phyloP scores from a whole-genome alignment of 2,797 vertebrate species.

The Crypturellus tataupa region DNA sequence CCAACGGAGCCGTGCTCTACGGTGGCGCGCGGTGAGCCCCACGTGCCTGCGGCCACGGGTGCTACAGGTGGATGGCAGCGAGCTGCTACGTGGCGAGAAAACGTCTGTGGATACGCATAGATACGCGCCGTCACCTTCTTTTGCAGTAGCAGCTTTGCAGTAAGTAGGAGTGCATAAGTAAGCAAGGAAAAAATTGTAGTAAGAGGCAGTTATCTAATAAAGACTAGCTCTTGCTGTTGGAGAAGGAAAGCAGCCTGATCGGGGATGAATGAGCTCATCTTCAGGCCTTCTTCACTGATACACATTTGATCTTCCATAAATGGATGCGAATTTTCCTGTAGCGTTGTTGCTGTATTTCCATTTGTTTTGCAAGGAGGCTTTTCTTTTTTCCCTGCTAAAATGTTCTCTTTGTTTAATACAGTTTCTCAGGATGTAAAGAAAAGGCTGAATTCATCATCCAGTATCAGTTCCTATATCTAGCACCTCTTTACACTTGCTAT shows the following conservation, averaged over 20 bases:
- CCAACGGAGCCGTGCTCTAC: not conserved
- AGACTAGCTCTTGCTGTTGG: not conserved
- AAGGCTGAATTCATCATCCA: not conserved
- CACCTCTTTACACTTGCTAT: not conserved
- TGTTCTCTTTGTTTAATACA: not conserved
- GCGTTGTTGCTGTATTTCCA: not conserved
- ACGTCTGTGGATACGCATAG: not conserved
- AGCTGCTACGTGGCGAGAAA: not conserved
- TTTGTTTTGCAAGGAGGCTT: not conserved
- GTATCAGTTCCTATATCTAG: not conserved
- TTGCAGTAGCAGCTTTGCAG: not conserved
- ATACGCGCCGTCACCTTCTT: not conserved
- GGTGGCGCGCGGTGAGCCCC: rapidly evolving
- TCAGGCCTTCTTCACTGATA: not conserved
- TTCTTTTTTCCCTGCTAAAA: too few relatives aligned
- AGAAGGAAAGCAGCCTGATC: not conserved
- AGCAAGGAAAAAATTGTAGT: not conserved
- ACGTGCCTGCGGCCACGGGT: not conserved
- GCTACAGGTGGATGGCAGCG: rapidly evolving
- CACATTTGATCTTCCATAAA: not conserved
- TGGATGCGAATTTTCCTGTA: not conserved
- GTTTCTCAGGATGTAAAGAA: not conserved
- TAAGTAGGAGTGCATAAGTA: not conserved
- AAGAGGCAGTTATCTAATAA: not conserved
- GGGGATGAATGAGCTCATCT: not conserved